Evolutionary conservation across 2,888 invertebrate species (phyloP).

Genomic region (Drosophila setosimentum): DNA sequence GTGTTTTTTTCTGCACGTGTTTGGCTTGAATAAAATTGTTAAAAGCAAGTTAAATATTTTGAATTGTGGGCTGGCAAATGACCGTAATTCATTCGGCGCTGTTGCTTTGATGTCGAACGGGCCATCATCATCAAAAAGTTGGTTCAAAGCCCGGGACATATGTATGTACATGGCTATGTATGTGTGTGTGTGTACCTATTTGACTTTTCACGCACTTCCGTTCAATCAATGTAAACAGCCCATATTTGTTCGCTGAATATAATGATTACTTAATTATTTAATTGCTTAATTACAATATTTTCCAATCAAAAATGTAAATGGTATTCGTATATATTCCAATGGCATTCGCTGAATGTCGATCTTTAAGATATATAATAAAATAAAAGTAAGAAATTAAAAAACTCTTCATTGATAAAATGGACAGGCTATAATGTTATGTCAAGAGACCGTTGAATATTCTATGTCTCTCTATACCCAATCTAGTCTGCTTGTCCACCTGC

Average conservation of each 20-base stretch:
- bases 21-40: slow-evolving; percentile 52
- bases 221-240: neutral
- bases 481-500: neutral
- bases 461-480: neutral
- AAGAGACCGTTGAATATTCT: neutral
- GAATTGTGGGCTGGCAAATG: slow-evolving; percentile 46
- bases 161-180: neutral
- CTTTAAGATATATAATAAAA: neutral
- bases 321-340: neutral
- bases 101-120: slow-evolving; percentile 43
- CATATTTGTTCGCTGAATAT: slow-evolving; percentile 5
- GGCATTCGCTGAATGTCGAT: slow-evolving; percentile 1
- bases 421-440: neutral
- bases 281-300: slow-evolving; percentile 16
- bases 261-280: slow-evolving; percentile 22
- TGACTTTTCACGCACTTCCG: slow-evolving; percentile 8
- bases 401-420: neutral
- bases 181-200: neutral
- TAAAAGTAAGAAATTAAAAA: neutral
- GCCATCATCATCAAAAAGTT: slow-evolving; percentile 11
- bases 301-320: neutral
- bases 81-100: slow-evolving; percentile 36
- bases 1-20: slow-evolving; percentile 67
- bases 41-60: slow-evolving; percentile 35
- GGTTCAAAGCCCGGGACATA: neutral